Percentiles rank a stretch among this genome's conserved stretches.
Evolutionary conservation across 1,140 invertebrate genomes (phyloP).

Genomic region (Sogatella furcifera): DNA sequence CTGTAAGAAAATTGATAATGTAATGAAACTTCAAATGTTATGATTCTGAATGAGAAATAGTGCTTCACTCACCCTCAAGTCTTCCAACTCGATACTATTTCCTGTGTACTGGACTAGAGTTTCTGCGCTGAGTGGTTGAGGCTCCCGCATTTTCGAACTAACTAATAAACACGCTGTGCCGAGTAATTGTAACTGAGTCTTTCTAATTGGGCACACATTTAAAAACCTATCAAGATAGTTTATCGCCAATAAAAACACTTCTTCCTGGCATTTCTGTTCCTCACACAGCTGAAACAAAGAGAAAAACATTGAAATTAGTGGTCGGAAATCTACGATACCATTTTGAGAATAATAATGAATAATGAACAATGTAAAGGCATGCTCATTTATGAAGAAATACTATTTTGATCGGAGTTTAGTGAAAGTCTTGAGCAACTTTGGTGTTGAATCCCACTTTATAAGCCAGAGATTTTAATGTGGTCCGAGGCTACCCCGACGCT

Average conservation of each 20-base stretch:
- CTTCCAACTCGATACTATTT: slow-evolving; percentile 70
- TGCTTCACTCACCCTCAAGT: slow-evolving; percentile 67
- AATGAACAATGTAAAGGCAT: too few species aligned
- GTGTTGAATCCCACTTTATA: too few species aligned
- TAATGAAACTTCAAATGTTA: too few species aligned
- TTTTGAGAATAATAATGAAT: too few species aligned
- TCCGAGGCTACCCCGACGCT: too few species aligned
- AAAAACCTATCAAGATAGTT: slow-evolving; percentile 90
- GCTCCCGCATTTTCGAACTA: slow-evolving; percentile 82
- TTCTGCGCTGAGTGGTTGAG: slow-evolving; percentile 64
- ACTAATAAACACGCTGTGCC: slow-evolving; percentile 81
- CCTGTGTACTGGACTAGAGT: slow-evolving; percentile 84
- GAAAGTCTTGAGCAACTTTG: too few species aligned
- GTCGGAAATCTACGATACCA: too few species aligned
- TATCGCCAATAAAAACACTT: slow-evolving; percentile 81
- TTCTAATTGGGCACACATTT: slow-evolving; percentile 61
- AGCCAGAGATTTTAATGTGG: too few species aligned
- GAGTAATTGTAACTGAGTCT: slow-evolving; percentile 77
- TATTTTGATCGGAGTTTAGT: too few species aligned
- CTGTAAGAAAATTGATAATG: too few species aligned
- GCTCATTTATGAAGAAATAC: too few species aligned
- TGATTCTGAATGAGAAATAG: neutral
- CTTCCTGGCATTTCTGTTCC: slow-evolving; percentile 80
- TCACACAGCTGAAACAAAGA: slow-evolving; percentile 71
- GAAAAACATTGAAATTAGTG: slow-evolving; percentile 18